Conservation (phyloP, 2,888 invertebrate species). For the Conistra vaccinii region DNA sequence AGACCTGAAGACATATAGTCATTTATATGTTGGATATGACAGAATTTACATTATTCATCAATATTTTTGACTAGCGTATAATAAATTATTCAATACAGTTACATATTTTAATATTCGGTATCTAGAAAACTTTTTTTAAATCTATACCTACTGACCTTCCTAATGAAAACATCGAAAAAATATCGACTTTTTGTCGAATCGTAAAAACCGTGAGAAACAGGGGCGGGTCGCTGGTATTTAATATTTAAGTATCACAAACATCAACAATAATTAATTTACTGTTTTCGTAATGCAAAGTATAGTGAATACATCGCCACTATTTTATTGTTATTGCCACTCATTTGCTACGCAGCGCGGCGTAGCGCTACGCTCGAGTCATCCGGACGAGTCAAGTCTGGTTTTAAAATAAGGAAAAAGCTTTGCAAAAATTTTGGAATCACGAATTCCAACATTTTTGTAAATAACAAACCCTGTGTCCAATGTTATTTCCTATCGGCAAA, state of each 20-base stretch:
- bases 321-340: neutral
- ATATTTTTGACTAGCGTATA: neutral
- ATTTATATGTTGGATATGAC: no score
- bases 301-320: neutral
- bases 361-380: conserved; percentile 16
- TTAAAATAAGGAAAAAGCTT: neutral
- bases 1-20: no score
- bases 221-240: neutral
- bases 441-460: neutral
- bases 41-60: neutral
- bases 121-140: neutral
- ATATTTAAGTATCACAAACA: neutral
- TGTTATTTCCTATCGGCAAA: neutral
- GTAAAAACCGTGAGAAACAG: neutral
- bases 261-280: neutral
- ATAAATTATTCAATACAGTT: no score
- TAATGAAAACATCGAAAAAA: no score
- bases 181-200: neutral
- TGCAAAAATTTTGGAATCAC: no score
- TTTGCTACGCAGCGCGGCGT: conserved; percentile 13
- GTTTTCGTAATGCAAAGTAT: neutral
- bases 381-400: neutral
- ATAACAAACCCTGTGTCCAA: neutral
- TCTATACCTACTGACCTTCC: neutral
- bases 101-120: neutral